Evolutionary conservation across 2,888 invertebrate species (phyloP).

Genomic region (Trimorus sp.): DNA sequence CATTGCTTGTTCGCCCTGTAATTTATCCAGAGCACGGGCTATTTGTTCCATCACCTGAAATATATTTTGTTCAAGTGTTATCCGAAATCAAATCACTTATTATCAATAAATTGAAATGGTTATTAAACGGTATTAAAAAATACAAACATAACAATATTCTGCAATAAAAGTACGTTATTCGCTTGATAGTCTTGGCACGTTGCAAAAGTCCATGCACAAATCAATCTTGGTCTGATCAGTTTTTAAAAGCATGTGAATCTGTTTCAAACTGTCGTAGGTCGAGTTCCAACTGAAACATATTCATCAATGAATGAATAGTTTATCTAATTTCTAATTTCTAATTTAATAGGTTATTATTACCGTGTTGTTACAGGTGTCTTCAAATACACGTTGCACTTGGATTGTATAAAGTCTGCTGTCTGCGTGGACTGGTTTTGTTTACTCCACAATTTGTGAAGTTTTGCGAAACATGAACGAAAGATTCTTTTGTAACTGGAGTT

Average conservation of each 20-base stretch:
- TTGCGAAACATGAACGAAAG: background rate
- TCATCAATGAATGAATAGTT: background rate
- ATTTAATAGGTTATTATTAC: background rate
- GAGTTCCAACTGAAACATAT: slow-evolving; percentile 8
- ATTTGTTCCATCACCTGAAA: background rate
- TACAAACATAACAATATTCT: slow-evolving; percentile 10
- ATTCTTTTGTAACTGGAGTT: background rate
- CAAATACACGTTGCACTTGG: background rate
- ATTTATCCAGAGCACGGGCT: background rate
- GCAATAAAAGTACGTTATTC: background rate
- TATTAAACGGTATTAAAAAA: no score
- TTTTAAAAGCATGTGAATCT: background rate
- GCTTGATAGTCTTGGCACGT: background rate
- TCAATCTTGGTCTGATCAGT: background rate
- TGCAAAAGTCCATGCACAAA: slow-evolving; percentile 5
- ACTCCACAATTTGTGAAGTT: background rate
- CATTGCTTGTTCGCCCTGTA: background rate
- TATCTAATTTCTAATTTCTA: no score
- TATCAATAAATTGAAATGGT: no score
- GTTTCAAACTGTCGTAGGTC: background rate
- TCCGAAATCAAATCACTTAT: no score
- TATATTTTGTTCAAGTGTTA: background rate
- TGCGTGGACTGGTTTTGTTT: slow-evolving; percentile 16
- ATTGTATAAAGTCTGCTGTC: slow-evolving; percentile 6
- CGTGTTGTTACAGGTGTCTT: slow-evolving; percentile 7